These are phyloP conservation scores for Erannis defoliaria DNA, from an alignment of 2,888 invertebrate species.

Conservation along the genomic window DNA sequence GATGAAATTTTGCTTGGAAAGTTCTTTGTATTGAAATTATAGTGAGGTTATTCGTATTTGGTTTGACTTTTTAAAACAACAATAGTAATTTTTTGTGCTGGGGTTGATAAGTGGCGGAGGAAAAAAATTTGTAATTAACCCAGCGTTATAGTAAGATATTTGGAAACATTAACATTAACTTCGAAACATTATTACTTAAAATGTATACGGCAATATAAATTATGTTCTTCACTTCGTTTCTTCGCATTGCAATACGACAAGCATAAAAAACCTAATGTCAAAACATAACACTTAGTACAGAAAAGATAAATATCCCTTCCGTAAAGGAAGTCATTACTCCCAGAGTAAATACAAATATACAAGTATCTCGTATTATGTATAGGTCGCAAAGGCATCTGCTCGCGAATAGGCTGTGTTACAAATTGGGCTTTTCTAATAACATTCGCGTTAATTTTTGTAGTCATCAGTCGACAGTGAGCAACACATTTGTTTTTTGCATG, in stretches of 20 bases:
- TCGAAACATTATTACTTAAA: neutral
- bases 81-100: too few relatives aligned
- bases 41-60: too few relatives aligned
- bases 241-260: conserved; percentile 6
- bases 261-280: conserved; percentile 16
- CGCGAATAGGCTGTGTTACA: neutral
- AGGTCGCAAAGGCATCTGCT: conserved; percentile 3
- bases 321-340: conserved; percentile 26
- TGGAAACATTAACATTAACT: too few relatives aligned
- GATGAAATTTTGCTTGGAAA: too few relatives aligned
- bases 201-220: neutral
- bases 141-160: too few relatives aligned
- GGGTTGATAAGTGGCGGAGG: too few relatives aligned
- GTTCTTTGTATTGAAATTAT: too few relatives aligned
- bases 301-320: conserved; percentile 22
- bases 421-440: conserved; percentile 1
- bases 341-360: conserved; percentile 23
- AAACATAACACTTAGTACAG: conserved; percentile 12
- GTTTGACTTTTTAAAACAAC: too few relatives aligned
- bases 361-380: conserved; percentile 6
- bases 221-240: conserved; percentile 3
- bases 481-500: neutral
- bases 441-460: conserved; percentile 1
- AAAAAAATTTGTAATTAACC: too few relatives aligned
- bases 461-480: too few relatives aligned